These are phyloP conservation scores for Cephus cinctus DNA, from an alignment of 1,140 invertebrate species.

Conservation along the genomic window DNA sequence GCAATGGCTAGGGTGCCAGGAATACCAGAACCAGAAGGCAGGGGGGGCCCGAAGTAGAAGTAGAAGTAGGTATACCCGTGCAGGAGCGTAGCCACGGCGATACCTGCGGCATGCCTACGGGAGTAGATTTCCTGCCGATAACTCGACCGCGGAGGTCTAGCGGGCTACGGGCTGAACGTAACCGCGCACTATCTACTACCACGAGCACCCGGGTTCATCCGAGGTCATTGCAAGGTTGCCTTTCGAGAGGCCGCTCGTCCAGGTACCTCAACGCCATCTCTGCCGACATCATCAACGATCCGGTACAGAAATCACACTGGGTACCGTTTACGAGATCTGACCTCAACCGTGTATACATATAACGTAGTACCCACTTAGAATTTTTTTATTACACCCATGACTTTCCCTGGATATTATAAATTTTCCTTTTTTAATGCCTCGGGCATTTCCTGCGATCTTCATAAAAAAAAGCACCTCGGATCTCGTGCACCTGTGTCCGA, in stretches of 20 bases:
- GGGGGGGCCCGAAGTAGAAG: slow-evolving; percentile 21
- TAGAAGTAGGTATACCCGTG: slow-evolving; percentile 1
- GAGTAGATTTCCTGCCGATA: slow-evolving; percentile 53
- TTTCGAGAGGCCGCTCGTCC: slow-evolving; percentile 29
- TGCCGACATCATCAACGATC: no score
- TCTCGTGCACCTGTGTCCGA: no score
- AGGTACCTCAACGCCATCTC: slow-evolving; percentile 16
- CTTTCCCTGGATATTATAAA: no score
- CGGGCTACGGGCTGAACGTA: no score
- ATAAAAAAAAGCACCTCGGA: no score
- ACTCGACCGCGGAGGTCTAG: slow-evolving; percentile 48
- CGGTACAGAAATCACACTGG: no score
- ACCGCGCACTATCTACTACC: slow-evolving; percentile 1
- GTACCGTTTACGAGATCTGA: no score
- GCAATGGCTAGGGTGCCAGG: slow-evolving; percentile 12
- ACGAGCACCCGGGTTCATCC: slow-evolving; percentile 42
- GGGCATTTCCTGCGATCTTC: no score
- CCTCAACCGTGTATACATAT: no score
- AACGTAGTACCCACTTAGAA: no score
- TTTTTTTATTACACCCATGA: no score
- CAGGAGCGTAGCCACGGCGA: slow-evolving; percentile 21
- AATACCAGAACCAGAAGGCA: slow-evolving; percentile 10
- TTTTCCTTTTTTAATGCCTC: no score
- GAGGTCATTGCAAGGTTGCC: slow-evolving; percentile 54
- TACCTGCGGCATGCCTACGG: slow-evolving; percentile 43